Evolutionary conservation across 2,888 invertebrate genomes (phyloP).

Genomic region (Agrochola macilenta): DNA sequence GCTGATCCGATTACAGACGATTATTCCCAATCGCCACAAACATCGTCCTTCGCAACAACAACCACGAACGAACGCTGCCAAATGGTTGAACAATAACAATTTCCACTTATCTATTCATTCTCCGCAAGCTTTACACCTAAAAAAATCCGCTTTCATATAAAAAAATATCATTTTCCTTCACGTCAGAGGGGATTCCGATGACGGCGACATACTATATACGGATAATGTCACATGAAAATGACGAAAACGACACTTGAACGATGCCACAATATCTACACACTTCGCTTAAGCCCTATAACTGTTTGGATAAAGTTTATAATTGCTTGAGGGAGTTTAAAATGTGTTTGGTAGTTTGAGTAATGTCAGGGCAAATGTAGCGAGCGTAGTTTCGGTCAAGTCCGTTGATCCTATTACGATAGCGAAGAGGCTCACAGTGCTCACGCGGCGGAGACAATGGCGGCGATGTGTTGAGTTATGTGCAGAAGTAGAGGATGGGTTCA

Average conservation of each 20-base stretch:
- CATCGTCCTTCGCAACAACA: constrained; percentile 13
- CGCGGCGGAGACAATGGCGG: constrained; percentile 59
- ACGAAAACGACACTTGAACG: constrained; percentile 68
- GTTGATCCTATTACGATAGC: constrained; percentile 74
- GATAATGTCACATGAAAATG: constrained; percentile 73
- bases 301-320: constrained; percentile 53
- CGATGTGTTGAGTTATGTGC: constrained; percentile 44
- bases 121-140: constrained; percentile 34
- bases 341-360: constrained; percentile 58
- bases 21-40: constrained; percentile 25
- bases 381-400: constrained; percentile 73
- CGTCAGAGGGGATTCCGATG: constrained; percentile 70
- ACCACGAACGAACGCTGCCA: constrained; percentile 16
- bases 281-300: constrained; percentile 18
- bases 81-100: constrained; percentile 56
- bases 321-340: constrained; percentile 26
- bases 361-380: constrained; percentile 73
- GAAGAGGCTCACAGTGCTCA: constrained; percentile 34
- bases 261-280: constrained; percentile 24
- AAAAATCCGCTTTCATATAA: constrained; percentile 63
- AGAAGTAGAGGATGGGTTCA: constrained; percentile 6
- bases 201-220: constrained; percentile 70
- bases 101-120: constrained; percentile 56
- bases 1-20: constrained; percentile 8
- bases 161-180: constrained; percentile 69